Evolutionary conservation across 2,113 vertebrate species (phyloP).

Genomic region (Pituophis catenifer): DNA sequence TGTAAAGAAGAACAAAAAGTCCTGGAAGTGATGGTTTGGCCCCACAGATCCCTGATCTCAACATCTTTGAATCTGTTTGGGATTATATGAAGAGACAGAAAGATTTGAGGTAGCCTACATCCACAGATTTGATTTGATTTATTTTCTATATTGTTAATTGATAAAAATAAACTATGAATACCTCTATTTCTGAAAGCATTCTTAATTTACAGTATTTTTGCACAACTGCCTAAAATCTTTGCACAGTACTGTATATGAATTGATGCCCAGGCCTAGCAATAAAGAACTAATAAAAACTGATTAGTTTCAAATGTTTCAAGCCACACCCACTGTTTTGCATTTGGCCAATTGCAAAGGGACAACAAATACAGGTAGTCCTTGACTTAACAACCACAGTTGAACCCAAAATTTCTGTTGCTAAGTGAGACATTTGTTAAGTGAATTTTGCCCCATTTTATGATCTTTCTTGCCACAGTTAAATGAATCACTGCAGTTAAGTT

Average conservation of each 20-base stretch:
- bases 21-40: background rate
- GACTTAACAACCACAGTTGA: background rate
- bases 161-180: background rate
- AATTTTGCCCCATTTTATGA: background rate
- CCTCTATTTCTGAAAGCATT: background rate
- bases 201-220: background rate
- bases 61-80: background rate
- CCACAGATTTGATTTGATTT: background rate
- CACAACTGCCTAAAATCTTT: background rate
- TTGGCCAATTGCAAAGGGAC: background rate
- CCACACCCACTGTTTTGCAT: background rate
- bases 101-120: background rate
- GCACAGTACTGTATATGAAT: background rate
- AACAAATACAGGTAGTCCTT: background rate
- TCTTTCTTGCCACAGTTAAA: background rate
- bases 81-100: background rate
- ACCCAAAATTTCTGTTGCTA: background rate
- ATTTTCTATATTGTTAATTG: background rate
- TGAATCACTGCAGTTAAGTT: background rate
- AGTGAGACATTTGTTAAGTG: background rate
- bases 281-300: background rate
- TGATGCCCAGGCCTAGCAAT: background rate
- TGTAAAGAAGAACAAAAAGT: background rate
- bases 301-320: background rate
- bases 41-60: background rate